Evolutionary conservation across 2,797 vertebrate genomes (phyloP), one percentile per base, ranked within the genome.

Genomic region (Botia kubotai): DNA sequence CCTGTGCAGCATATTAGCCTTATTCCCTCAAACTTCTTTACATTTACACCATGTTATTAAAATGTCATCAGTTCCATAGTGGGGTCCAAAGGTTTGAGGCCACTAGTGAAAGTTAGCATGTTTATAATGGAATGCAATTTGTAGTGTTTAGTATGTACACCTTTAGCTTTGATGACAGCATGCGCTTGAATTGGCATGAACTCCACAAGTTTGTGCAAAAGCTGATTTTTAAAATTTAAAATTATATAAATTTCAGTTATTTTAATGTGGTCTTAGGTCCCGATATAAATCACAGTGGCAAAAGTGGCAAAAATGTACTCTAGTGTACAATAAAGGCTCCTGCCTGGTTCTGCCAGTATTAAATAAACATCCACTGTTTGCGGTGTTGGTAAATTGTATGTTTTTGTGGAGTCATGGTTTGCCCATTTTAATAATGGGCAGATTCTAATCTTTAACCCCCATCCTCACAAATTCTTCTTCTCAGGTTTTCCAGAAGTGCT

Each of bases 401-500:
- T 0, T 4, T 50, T 46, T 21, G 29, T 21, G 63, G 4, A 6
- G n/a, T 36, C 19, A 36, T 19, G 63, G 23, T 50, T 48, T 63
- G 62, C 67, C 87, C 82, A 80, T 65, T 83, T 65, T 83, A 83
- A 50, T 86, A 74, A 82, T 87, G 43, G 39, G 23, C 7, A 58
- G 57, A 82, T 83, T 77, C 12, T 52, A 72, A 65, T 71, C 57
- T 85, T 80, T 89, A 83, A 86, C 75, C 77, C 87, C 58, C 88
- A 79, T 89, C 86, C 80, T 70, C 84, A 75, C 78, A 87, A 88
- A 86, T 85, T 93, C 88, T 95, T 93, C 95, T 92, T 92, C 91
- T 91, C 91, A 99, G 98, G 98, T 96, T 91, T 98, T 98, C 96
- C 96, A 99, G 97, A 98, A 97, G 95, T 98, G 95, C 93, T 94